Evolutionary conservation across 2,888 invertebrate genomes (phyloP).

Genomic region (Malthinus flaveolus): DNA sequence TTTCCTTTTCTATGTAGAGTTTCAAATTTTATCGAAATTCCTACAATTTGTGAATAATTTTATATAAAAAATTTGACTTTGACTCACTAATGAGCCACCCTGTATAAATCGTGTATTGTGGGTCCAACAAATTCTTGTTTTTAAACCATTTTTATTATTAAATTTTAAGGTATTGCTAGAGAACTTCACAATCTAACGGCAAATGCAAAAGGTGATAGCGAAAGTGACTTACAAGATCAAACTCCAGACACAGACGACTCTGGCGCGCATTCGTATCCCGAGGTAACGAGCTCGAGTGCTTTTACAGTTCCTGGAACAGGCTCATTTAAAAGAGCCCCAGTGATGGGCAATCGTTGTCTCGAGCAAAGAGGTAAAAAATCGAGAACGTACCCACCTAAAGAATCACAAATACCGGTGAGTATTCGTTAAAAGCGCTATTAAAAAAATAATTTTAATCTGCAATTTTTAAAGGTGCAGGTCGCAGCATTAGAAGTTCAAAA

Average conservation of each 20-base stretch:
- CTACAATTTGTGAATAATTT: too few species aligned
- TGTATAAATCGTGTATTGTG: not conserved
- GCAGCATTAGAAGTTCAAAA: constrained; percentile 95
- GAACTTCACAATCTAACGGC: constrained; percentile 56
- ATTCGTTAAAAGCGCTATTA: not conserved
- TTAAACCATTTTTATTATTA: not conserved
- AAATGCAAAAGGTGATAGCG: constrained; percentile 63
- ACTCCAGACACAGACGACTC: constrained; percentile 78
- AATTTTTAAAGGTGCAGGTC: constrained; percentile 66
- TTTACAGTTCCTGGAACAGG: constrained; percentile 53
- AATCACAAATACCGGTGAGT: constrained; percentile 40
- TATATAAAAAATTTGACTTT: too few species aligned
- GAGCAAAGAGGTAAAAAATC: constrained; percentile 68
- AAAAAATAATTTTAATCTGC: constrained; percentile 8
- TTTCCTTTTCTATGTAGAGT: too few species aligned
- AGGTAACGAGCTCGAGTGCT: constrained; percentile 55
- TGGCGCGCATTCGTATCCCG: constrained; percentile 58
- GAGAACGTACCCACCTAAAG: constrained; percentile 62
- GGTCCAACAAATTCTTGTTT: not conserved
- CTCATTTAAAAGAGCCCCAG: constrained; percentile 62
- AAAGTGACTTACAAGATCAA: constrained; percentile 70
- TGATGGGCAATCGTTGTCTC: constrained; percentile 63
- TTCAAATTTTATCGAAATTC: too few species aligned
- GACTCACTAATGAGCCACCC: too few species aligned
- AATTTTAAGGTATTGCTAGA: constrained; percentile 52